phyloP scores from a whole-genome alignment of 2,888 invertebrate genomes.

The Noctua fimbriata region DNA sequence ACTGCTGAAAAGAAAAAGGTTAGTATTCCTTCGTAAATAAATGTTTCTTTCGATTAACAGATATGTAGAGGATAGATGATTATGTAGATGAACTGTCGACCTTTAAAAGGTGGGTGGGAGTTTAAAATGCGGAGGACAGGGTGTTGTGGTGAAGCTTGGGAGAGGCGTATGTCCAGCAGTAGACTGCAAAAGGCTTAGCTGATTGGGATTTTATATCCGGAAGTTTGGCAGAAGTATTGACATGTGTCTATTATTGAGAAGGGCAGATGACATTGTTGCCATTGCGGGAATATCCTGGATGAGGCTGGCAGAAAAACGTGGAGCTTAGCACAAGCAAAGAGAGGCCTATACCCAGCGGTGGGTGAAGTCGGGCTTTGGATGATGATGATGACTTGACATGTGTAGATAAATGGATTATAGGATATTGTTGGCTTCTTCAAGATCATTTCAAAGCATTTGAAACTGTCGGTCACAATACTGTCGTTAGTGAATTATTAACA shows the following conservation, averaged over 20 bases:
- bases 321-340: no score
- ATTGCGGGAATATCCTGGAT: no score
- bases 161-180: not conserved
- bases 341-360: no score
- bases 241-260: not conserved
- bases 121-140: not conserved
- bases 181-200: not conserved
- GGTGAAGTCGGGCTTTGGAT: no score
- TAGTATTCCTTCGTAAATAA: conserved; percentile 8
- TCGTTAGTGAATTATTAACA: not conserved
- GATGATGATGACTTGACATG: not conserved
- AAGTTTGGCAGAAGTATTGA: not conserved
- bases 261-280: no score
- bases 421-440: not conserved
- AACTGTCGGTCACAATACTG: not conserved
- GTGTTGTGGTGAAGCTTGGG: not conserved
- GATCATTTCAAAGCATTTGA: conserved; percentile 19
- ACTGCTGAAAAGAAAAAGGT: conserved; percentile 90
- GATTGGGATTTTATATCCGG: not conserved
- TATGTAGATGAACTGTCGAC: not conserved
- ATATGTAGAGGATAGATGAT: not conserved
- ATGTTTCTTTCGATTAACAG: not conserved
- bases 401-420: not conserved
- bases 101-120: not conserved
- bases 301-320: no score